Base-by-base conservation (phyloP, 1,140 invertebrate genomes). In the Philaenus spumarius region DNA sequence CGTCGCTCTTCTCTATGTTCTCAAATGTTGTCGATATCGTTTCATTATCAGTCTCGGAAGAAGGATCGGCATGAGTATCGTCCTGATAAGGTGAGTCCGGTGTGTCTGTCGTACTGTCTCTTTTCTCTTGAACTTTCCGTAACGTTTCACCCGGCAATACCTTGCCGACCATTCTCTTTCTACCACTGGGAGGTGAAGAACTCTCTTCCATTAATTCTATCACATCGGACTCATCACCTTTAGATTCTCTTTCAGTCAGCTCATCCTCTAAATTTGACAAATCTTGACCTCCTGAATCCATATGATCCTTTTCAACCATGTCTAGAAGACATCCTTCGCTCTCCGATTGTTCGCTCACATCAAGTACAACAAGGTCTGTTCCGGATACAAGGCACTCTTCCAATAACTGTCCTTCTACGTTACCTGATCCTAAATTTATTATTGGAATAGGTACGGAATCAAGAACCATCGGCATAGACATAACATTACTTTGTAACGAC, bases 21-120 rank as follows among this genome's bases (percentile, higher is more conserved):
- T 42, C 42, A 47, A 26, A 47, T 17, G 55, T 46, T 46, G 54
- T 40, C 23, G 43, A 30, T 6, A 30, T 26, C 3, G 47, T 24
- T 47, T 57, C 55, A 47, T 43, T 57, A 9, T 57, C 55, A 19
- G 55, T 22, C 35, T 76, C 74, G 0, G 71, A 67, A 1, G 70
- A 68, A 1, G 73, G 72, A 46, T 78, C 72, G 0, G 71, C 69
- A 55, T 70, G 69, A 11, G 75, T 61, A 55, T 78, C 76, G 12
- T 80, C 76, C 23, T 76, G 73, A 63, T 80, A 78, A 0, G 78
- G 77, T 5, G 78, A 80, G 55, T 78, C 78, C 0, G 77, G 72
- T 2, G 74, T 74, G 14, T 79, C 77, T 0, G 72, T 73, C 0
- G 74, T 70, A 11, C 37, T 50, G 34, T 45, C 46, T 17, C 46